Conservation (phyloP, 2,113 vertebrate genomes). For the Poeciliopsis prolifica region DNA sequence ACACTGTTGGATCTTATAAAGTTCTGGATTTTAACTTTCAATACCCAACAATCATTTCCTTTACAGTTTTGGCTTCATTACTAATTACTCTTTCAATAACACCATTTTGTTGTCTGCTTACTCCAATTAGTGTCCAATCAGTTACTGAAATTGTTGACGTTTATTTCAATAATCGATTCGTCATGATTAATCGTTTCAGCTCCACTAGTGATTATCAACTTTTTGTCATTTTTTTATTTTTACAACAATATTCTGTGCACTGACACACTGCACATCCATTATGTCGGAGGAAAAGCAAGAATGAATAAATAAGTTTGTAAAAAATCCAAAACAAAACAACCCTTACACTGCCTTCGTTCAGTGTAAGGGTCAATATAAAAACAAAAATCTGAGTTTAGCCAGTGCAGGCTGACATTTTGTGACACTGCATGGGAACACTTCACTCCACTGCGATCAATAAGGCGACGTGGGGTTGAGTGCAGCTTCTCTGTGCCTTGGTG, state of each 20-base stretch:
- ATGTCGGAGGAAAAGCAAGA: neutral
- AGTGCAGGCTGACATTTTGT: neutral
- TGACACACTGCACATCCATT: neutral
- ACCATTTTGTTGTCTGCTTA: no score
- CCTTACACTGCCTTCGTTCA: neutral
- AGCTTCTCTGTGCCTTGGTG: neutral
- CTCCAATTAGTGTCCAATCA: no score
- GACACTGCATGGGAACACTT: neutral
- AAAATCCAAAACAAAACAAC: no score
- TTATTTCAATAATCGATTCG: no score
- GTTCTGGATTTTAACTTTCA: neutral
- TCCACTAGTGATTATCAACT: no score
- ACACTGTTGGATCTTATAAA: neutral
- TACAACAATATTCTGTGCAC: no score
- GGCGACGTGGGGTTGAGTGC: neutral
- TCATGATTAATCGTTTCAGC: no score
- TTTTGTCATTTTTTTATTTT: no score
- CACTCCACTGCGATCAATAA: neutral
- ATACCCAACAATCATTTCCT: neutral
- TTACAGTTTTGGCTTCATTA: no score
- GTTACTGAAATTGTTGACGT: no score
- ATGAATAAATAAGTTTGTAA: neutral
- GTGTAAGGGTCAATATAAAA: neutral
- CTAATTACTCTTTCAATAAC: no score
- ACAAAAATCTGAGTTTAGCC: neutral